These are phyloP conservation scores for Mus minutoides DNA, from an alignment of 2,797 vertebrate species.

Conservation along the genomic window DNA sequence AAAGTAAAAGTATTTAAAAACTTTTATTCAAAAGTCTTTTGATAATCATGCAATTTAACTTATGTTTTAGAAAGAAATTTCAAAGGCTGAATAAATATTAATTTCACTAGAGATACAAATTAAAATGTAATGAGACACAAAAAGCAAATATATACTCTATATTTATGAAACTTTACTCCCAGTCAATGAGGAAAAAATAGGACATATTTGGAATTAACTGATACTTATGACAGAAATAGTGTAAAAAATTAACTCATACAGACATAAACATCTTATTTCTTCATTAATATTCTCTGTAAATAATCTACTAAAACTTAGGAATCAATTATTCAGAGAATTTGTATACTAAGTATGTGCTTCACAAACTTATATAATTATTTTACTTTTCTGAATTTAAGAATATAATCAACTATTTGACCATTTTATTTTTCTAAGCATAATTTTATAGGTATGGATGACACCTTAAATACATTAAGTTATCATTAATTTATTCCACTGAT, in stretches of 20 bases:
- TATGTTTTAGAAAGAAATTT: neutral
- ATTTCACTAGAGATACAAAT: neutral
- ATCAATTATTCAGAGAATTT: neutral
- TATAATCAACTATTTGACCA: neutral
- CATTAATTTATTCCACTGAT: neutral
- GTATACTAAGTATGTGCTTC: neutral
- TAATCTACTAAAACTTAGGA: neutral
- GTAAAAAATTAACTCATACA: neutral
- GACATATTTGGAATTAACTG: neutral
- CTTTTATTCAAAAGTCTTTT: neutral
- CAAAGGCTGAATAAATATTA: neutral
- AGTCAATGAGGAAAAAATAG: neutral
- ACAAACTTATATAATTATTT: constrained; percentile 7
- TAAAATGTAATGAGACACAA: neutral
- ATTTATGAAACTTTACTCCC: neutral
- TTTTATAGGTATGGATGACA: neutral
- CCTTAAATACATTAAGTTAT: constrained; percentile 3
- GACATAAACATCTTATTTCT: neutral
- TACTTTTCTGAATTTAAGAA: neutral
- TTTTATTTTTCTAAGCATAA: neutral
- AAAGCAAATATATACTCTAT: neutral
- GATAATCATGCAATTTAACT: neutral
- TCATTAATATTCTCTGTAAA: neutral
- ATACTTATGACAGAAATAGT: neutral
- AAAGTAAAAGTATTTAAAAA: neutral